Percentiles rank a stretch among this genome's conserved stretches.
Conservation (phyloP, 2,113 vertebrate species). For the Hydropotes inermis region DNA sequence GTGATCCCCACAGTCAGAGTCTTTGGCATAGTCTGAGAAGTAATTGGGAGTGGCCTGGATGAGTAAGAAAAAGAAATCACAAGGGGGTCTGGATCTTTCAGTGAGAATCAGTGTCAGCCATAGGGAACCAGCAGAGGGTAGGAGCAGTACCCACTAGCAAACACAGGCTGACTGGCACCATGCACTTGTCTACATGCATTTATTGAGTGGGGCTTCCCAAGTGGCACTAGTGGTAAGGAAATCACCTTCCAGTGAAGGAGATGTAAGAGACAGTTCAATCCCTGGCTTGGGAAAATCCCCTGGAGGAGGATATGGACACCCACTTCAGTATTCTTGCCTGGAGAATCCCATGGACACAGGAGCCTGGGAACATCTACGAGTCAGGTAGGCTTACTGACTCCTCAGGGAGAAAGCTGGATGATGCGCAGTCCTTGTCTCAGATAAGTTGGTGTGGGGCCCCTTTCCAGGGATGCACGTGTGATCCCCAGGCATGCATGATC, state of each 20-base stretch:
- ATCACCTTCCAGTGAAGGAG: neutral
- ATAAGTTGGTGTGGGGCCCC: fast-evolving
- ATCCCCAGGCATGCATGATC: neutral
- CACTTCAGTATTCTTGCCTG: neutral
- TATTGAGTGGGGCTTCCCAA: neutral
- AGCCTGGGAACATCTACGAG: neutral
- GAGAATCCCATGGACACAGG: neutral
- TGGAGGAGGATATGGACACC: neutral
- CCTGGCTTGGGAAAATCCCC: neutral
- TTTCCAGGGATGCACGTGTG: neutral
- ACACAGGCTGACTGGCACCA: fast-evolving
- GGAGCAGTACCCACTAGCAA: fast-evolving
- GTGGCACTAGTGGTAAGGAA: neutral
- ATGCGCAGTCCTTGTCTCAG: neutral
- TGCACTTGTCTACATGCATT: neutral
- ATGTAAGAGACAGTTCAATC: neutral
- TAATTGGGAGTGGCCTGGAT: neutral
- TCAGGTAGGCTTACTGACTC: neutral
- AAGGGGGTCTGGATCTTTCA: neutral
- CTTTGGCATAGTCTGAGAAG: neutral
- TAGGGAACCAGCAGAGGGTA: neutral
- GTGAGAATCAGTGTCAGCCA: neutral
- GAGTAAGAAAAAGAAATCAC: neutral
- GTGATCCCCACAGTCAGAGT: neutral
- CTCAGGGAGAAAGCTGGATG: neutral